Conservation (phyloP, 37 sponge, comb jelly and placozoan species). For the Chondrosia reniformis region DNA sequence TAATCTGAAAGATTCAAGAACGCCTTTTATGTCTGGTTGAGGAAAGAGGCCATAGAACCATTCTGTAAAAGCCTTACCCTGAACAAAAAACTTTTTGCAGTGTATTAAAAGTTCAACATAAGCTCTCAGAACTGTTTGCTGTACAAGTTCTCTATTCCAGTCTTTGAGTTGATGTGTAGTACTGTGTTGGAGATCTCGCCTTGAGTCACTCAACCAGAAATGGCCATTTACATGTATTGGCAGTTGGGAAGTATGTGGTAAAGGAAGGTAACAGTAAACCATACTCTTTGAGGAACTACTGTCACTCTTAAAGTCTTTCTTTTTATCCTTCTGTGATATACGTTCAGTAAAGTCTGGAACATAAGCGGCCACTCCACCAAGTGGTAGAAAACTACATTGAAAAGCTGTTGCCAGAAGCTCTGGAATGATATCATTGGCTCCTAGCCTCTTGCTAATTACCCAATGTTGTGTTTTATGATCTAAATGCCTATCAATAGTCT, state of each 20-base stretch:
- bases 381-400: constrained; percentile 21
- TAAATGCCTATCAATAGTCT: no score
- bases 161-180: constrained; percentile 2
- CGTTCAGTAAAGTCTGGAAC: no score
- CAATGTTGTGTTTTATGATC: neutral
- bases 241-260: constrained; percentile 32
- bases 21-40: neutral
- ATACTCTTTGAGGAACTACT: neutral
- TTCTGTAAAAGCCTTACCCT: neutral
- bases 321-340: neutral
- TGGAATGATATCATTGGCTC: neutral
- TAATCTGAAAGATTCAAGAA: neutral
- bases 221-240: constrained; percentile 79
- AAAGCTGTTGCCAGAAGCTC: constrained; percentile 3
- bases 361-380: constrained; percentile 58
- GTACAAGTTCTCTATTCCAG: constrained; percentile 38
- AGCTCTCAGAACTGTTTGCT: constrained; percentile 20
- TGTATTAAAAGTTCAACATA: constrained; percentile 40
- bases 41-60: constrained; percentile 59
- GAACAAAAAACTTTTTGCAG: no score
- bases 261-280: constrained; percentile 59
- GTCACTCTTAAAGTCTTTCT: no score
- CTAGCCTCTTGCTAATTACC: constrained; percentile 21
- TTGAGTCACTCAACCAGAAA: constrained; percentile 58
- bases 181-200: constrained; percentile 37